Evolutionary conservation across 1,140 invertebrate species (phyloP).

Genomic region (Orchesella cincta): DNA sequence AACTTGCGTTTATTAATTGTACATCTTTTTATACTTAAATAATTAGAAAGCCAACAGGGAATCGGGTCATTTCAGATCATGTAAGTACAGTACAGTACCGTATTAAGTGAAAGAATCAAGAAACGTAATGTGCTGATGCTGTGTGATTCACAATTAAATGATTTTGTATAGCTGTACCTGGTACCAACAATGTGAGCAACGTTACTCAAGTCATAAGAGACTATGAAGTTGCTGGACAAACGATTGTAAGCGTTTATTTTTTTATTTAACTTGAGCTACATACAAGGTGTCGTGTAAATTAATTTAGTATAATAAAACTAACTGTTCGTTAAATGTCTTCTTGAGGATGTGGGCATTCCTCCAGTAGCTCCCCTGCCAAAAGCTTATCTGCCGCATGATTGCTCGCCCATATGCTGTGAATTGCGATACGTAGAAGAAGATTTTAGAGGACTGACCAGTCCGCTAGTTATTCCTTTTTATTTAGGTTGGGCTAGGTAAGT

Average conservation of each 20-base stretch:
- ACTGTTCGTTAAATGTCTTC: neutral
- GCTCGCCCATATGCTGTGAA: neutral
- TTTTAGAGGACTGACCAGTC: neutral
- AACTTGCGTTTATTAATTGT: too few relatives aligned
- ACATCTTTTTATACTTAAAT: neutral
- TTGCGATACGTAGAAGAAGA: neutral
- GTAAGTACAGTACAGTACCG: neutral
- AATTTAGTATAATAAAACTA: too few relatives aligned
- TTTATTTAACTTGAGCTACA: too few relatives aligned
- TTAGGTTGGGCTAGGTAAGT: constrained; percentile 6
- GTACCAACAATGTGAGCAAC: too few relatives aligned
- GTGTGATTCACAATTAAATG: too few relatives aligned
- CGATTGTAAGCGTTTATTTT: too few relatives aligned
- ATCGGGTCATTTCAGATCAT: neutral
- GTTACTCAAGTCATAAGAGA: too few relatives aligned
- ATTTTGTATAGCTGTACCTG: too few relatives aligned
- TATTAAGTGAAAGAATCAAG: neutral
- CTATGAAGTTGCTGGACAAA: too few relatives aligned
- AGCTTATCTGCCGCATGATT: neutral
- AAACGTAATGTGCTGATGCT: too few relatives aligned
- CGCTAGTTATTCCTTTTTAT: neutral
- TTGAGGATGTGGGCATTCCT: neutral
- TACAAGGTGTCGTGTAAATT: too few relatives aligned
- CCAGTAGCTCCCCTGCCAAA: neutral
- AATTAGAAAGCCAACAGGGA: neutral